Evolutionary conservation across 2,888 invertebrate species (phyloP).

Genomic region (Hirtodrosophila duncani): DNA sequence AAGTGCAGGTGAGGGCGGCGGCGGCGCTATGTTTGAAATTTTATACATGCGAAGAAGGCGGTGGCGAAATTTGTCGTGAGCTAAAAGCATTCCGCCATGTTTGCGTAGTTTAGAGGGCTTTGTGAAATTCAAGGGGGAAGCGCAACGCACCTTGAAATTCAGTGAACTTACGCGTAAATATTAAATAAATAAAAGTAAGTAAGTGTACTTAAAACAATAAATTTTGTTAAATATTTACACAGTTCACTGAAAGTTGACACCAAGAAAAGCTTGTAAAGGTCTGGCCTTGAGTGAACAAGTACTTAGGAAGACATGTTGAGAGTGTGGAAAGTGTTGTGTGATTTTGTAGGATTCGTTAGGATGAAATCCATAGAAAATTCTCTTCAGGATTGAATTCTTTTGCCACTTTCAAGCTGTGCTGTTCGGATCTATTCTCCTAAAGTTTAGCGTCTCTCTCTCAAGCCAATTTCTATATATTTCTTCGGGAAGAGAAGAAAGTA

Average conservation of each 20-base stretch:
- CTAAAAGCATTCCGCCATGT: constrained; percentile 18
- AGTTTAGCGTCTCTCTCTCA: no score
- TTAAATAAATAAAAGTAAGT: constrained; percentile 41
- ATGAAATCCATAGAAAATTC: no score
- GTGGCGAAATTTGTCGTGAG: constrained; percentile 1
- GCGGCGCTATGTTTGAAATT: constrained; percentile 30
- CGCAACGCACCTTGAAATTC: constrained; percentile 14
- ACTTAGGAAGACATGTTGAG: no score
- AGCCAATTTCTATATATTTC: no score
- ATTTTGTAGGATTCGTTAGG: no score
- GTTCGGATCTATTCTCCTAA: no score
- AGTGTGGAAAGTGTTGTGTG: no score
- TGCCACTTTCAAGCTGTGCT: no score
- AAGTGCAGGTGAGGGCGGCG: constrained; percentile 37
- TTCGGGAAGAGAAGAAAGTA: no score
- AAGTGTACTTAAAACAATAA: constrained; percentile 35
- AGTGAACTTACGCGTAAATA: constrained; percentile 38
- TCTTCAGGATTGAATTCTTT: no score
- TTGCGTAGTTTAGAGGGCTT: constrained; percentile 28
- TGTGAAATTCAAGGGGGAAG: constrained; percentile 4
- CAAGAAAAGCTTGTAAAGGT: no score
- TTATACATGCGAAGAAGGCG: constrained; percentile 27
- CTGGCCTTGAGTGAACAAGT: no score
- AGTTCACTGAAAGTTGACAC: constrained; percentile 24
- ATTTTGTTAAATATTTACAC: constrained; percentile 36